phyloP scores from a whole-genome alignment of 2,888 invertebrate species.

The Odiellus spinosus region DNA sequence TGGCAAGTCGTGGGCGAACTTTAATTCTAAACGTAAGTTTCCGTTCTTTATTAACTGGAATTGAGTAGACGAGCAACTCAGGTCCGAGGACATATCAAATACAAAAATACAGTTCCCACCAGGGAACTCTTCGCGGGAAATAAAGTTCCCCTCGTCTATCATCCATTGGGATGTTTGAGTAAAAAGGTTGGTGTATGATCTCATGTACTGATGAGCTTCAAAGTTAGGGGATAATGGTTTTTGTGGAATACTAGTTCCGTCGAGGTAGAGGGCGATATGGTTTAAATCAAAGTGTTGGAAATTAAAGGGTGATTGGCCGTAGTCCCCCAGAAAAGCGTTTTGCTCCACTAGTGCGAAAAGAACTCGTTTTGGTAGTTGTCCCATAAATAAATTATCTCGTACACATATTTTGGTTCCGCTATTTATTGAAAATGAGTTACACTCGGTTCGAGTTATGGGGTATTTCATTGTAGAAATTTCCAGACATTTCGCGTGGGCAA shows the following conservation, averaged over 20 bases:
- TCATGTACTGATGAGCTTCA: constrained; percentile 8
- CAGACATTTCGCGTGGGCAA: constrained; percentile 20
- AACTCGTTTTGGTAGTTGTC: constrained; percentile 24
- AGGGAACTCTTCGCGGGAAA: constrained; percentile 9
- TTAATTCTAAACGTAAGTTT: constrained; percentile 21
- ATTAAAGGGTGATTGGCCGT: constrained; percentile 18
- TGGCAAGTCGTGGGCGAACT: constrained; percentile 17
- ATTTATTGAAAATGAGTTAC: constrained; percentile 19
- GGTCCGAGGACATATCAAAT: constrained; percentile 23
- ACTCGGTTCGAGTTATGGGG: constrained; percentile 15
- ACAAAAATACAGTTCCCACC: constrained; percentile 20
- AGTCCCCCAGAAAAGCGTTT: constrained; percentile 18
- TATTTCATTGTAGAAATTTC: constrained; percentile 19
- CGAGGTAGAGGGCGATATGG: constrained; percentile 15
- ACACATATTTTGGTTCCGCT: constrained; percentile 21
- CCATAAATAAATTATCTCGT: constrained; percentile 24
- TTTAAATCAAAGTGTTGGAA: constrained; percentile 20
- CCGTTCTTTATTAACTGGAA: constrained; percentile 12
- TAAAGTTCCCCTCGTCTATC: constrained; percentile 17
- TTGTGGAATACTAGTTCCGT: constrained; percentile 19
- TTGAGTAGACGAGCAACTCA: constrained; percentile 4
- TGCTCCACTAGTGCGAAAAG: constrained; percentile 22
- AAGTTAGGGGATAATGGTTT: constrained; percentile 9
- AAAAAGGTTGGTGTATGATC: constrained; percentile 22
- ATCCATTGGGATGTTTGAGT: constrained; percentile 18